Evolutionary conservation across 37 sponge, comb jelly and placozoan species (phyloP), one percentile per base, ranked within the genome.

Genomic region (Ianthella basta): DNA sequence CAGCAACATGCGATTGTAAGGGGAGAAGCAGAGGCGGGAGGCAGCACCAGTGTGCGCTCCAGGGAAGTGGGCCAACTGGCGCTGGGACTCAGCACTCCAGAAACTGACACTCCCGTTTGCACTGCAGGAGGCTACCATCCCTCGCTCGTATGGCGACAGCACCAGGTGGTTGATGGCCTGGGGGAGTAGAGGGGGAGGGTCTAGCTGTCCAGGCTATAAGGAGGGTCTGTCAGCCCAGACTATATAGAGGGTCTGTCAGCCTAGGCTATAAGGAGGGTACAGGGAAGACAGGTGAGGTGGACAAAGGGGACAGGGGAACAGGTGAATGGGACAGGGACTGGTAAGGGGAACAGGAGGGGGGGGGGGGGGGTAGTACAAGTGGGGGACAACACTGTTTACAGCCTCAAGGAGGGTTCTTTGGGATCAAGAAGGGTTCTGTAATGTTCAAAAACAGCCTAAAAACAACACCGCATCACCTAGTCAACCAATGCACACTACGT

Each of bases 61-160:
- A 0, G 88, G 75, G 59, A 90, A 88, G 60, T 79, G 77, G 67
- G 66, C 66, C 59, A 94, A 84, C 73, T 82, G 55, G 21, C 91
- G 54, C 83, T 90, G 91, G 3, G 94, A 94, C 79, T 94, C 94
- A 24, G 70, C 84, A 69, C 94, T 90, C 94, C 94, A 94, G 35
- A 94, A 69, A 59, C 80, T 85, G 30, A 94, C 88, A 25, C 55
- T 55, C 21, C 94, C 94, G 59, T 70, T 79, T 27, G 85, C 89
- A 67, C 72, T 57, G 18, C 65, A 80, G 0, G 89, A 88, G 19
- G 85, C 91, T 19, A 90, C 54, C 73, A 89, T 60, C 8, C 60
- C 80, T 37, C 59, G 55, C 79, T 94, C 94, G 56, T 79, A 55
- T 16, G 80, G 88, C 5, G 94, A 94, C 84, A 94, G 86, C 13